Evolutionary conservation across 1,140 invertebrate genomes (phyloP).

Genomic region (Reticulitermes speratus): DNA sequence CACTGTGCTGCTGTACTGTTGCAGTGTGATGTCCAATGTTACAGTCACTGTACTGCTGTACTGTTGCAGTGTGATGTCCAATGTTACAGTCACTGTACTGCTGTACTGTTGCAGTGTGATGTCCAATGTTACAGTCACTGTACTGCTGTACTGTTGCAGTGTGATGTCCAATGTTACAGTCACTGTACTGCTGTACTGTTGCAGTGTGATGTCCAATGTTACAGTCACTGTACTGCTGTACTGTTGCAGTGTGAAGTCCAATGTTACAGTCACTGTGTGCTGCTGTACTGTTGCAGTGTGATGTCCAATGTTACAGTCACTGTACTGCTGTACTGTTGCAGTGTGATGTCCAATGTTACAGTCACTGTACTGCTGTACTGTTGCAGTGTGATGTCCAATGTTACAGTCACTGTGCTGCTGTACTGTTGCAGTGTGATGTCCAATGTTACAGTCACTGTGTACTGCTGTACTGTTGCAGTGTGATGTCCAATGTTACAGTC

Average conservation of each 20-base stretch:
- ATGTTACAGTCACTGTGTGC: not conserved
- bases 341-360: conserved; percentile 30
- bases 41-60: no score
- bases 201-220: conserved; percentile 32
- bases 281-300: not conserved
- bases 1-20: not conserved
- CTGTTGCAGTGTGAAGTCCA: conserved; percentile 30
- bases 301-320: conserved; percentile 31
- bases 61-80: conserved; percentile 31
- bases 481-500: conserved; percentile 32
- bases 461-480: not conserved
- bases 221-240: no score
- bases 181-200: not conserved
- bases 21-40: conserved; percentile 32
- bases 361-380: no score
- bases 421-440: conserved; percentile 28
- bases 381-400: conserved; percentile 32
- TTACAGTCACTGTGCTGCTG: not conserved
- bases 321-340: not conserved
- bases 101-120: conserved; percentile 22
- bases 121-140: conserved; percentile 25
- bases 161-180: conserved; percentile 30
- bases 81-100: not conserved
- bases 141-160: not conserved
- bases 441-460: not conserved